Conservation (phyloP, 2,888 invertebrate genomes). For the Microctonus brassicae region DNA sequence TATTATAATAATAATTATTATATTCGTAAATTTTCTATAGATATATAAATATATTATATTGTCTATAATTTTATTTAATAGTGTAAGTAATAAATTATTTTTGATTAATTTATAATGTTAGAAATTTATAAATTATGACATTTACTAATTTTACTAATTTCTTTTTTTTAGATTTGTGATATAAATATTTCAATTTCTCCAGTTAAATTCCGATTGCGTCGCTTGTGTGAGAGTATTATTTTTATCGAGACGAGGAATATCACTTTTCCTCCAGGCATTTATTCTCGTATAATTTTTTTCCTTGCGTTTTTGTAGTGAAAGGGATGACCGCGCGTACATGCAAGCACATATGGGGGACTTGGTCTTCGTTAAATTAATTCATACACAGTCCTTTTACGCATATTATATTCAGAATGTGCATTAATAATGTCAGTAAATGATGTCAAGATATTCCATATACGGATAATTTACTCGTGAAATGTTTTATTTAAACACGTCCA, state of each 20-base stretch:
- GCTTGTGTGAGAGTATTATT: background rate
- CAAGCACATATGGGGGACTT: background rate
- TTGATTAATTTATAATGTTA: background rate
- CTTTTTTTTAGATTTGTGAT: no score
- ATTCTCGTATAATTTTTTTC: background rate
- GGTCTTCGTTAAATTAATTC: background rate
- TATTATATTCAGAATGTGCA: background rate
- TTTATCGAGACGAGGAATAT: background rate
- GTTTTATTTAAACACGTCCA: no score
- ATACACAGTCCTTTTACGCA: background rate
- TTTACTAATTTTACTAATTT: background rate
- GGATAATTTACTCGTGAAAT: no score
- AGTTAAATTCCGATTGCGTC: background rate
- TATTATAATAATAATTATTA: background rate
- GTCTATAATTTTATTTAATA: background rate
- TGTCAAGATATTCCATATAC: no score
- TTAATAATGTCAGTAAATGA: no score
- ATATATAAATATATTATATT: background rate
- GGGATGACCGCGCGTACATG: background rate
- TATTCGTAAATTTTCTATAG: background rate
- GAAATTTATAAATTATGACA: background rate
- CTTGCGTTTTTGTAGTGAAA: constrained; percentile 2
- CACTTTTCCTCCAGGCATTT: background rate
- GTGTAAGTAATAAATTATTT: background rate
- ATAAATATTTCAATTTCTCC: background rate